phyloP scores from a whole-genome alignment of 2,113 vertebrate species.

The Scatophagus argus region DNA sequence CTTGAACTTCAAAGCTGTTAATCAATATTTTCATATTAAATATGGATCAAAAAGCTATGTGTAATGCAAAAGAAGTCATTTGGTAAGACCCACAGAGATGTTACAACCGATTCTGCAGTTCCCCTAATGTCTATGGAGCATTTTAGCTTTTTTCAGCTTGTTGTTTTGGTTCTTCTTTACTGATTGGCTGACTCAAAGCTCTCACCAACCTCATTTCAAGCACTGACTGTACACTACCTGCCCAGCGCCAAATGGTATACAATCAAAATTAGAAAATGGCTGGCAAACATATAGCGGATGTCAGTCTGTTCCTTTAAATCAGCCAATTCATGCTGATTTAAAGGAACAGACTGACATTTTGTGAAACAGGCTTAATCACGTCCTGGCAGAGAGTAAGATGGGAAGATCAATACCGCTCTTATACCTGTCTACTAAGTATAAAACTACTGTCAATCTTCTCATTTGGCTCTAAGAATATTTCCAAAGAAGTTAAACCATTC shows the following conservation, averaged over 20 bases:
- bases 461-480: too few relatives aligned
- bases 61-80: not conserved
- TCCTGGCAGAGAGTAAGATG: not conserved
- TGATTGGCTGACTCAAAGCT: not conserved
- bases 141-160: not conserved
- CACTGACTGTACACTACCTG: not conserved
- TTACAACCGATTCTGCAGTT: not conserved
- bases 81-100: not conserved
- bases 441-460: not conserved
- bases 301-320: too few relatives aligned
- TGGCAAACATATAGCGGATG: not conserved
- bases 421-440: not conserved
- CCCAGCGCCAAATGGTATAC: not conserved
- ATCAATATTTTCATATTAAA: not conserved
- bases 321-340: too few relatives aligned
- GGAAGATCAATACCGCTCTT: not conserved
- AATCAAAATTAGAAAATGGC: not conserved
- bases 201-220: not conserved
- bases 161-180: not conserved
- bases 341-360: not conserved
- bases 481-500: too few relatives aligned
- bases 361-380: not conserved
- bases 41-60: not conserved
- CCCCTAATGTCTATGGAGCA: not conserved
- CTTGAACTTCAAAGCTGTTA: not conserved